These are phyloP conservation scores for Drosophila anomalata DNA, from an alignment of 2,888 invertebrate species.

Conservation along the genomic window DNA sequence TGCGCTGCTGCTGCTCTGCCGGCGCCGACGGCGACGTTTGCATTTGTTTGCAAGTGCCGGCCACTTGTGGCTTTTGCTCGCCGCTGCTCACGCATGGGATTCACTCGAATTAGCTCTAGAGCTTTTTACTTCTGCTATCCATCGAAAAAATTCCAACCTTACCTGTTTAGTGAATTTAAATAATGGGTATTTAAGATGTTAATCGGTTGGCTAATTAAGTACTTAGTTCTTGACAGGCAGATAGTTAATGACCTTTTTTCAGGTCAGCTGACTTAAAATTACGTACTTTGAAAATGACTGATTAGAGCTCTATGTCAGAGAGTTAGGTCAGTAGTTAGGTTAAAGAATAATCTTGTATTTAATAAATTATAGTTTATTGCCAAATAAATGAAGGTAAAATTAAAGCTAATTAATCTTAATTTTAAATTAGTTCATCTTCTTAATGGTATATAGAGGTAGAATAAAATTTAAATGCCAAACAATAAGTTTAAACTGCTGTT, in stretches of 20 bases:
- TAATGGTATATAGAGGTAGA: too few relatives aligned
- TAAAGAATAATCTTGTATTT: neutral
- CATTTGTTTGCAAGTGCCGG: slow-evolving; percentile 30
- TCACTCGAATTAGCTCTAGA: slow-evolving; percentile 2
- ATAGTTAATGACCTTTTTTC: too few relatives aligned
- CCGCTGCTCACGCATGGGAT: slow-evolving; percentile 34
- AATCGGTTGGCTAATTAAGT: slow-evolving; percentile 6
- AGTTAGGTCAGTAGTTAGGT: slow-evolving; percentile 12
- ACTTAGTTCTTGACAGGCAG: neutral
- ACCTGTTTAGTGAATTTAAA: slow-evolving; percentile 14
- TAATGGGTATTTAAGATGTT: slow-evolving; percentile 32
- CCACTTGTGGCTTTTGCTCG: slow-evolving; percentile 59
- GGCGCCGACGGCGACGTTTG: slow-evolving; percentile 11
- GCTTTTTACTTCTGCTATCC: slow-evolving; percentile 13
- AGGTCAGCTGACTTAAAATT: too few relatives aligned
- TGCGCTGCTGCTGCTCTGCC: slow-evolving; percentile 9
- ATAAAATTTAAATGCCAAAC: too few relatives aligned
- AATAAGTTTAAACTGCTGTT: too few relatives aligned
- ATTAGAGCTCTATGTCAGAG: too few relatives aligned
- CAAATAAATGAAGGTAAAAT: too few relatives aligned
- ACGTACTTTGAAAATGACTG: too few relatives aligned
- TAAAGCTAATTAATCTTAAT: too few relatives aligned
- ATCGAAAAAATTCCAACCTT: neutral
- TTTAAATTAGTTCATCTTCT: too few relatives aligned
- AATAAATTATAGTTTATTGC: neutral